Conservation (phyloP, 2,113 vertebrate genomes). For the Anas platyrhynchos region DNA sequence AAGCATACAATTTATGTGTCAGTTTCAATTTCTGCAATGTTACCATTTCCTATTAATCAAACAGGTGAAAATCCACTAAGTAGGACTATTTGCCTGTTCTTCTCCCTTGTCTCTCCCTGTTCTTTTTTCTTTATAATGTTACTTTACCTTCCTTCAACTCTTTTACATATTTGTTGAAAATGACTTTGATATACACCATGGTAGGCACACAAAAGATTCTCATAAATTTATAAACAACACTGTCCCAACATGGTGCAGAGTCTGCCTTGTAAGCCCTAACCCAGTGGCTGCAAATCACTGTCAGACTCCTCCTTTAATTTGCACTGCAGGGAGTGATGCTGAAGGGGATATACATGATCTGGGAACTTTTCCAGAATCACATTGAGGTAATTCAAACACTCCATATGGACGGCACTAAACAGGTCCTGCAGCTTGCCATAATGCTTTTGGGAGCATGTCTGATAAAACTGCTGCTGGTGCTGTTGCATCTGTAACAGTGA, state of each 20-base stretch:
- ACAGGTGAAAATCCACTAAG: neutral
- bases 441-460: neutral
- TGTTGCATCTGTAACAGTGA: neutral
- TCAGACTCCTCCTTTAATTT: neutral
- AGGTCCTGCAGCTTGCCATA: neutral
- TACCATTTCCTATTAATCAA: neutral
- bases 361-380: neutral
- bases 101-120: neutral
- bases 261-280: neutral
- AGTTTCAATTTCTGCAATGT: neutral
- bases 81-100: neutral
- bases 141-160: neutral
- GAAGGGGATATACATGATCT: neutral
- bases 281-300: neutral
- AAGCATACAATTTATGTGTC: neutral
- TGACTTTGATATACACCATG: fast-evolving
- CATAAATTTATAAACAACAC: neutral
- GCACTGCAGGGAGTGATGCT: neutral
- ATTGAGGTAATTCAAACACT: neutral
- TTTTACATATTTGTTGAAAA: neutral
- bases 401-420: neutral
- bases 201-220: neutral
- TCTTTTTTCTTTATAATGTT: neutral
- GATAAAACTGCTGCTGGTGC: neutral
- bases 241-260: neutral